Evolutionary conservation across 2,888 invertebrate species (phyloP), one percentile per base, ranked within the genome.

Genomic region (Mamestra brassicae): DNA sequence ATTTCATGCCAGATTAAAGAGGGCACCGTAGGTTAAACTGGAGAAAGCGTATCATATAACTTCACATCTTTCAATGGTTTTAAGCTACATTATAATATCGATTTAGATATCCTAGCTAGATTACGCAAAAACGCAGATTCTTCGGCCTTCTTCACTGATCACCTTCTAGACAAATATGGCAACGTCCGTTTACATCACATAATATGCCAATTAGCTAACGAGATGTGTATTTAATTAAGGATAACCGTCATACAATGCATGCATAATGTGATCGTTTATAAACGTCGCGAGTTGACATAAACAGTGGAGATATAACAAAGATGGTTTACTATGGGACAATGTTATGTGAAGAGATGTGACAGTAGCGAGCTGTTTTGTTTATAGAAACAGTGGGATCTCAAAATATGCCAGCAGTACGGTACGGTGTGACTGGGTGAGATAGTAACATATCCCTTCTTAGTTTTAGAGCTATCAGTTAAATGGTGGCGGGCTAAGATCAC

Each of bases 171-270:
- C 82, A 66, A 78, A 78, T 71, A 82, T 52, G 78, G 78, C 54
- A 45, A 58, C 66, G 50, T 72, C 74, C 70, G 68, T 45, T 62
- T 60, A n/a, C 54, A 74, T 60, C 10, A 58, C 42, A 76, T 45
- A 58, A 64, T 71, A 68, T 38, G n/a, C 52, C 66, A 63, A 42
- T 81, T 60, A 62, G 52, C 34, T 52, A 76, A 66, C 64, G 38
- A 71, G 62, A 81, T 78, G 60, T 60, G 66, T 82, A 64, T 79
- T 78, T 79, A 79, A 82, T 75, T 82, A 79, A 75, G 64, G 70
- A 72, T 71, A 72, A 64, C 26, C 26, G 61, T 34, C 52, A 62
- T 57, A 78, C 79, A 72, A 77, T 73, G 77, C 71, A 84, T 74
- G 60, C 52, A 83, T 83, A 80, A 83, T 76, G 68, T 66, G 26